Base-by-base conservation (phyloP, 2,113 vertebrate genomes). In the Pelecanus crispus region DNA sequence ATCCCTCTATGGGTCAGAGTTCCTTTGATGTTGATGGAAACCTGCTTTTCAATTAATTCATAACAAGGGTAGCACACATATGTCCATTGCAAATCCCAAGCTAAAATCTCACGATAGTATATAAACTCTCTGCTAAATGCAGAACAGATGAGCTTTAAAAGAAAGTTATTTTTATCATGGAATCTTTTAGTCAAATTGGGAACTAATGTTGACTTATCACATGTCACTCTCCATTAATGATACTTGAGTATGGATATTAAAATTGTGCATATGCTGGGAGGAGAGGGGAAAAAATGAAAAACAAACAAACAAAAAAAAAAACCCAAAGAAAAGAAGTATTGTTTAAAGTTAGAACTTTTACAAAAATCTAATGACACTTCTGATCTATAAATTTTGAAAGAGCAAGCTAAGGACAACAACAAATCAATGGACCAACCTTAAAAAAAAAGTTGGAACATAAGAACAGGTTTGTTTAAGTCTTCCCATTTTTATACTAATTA, bases 101-200 rank as follows among this genome's bases (percentile, higher is more conserved):
- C 62, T 61, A 55, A 71, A 86, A 71, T 32, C 42, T 86, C 80
- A 73, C 13, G 3, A 58, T 14, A 38, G 66, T 44, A 77, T 24
- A 29, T 17, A 86, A 80, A 95, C 38, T 21, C 56, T 66, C 61
- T 74, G 15, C 19, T 9, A 96, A 98, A 98, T 93, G 82, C 2
- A 8, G 91, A 97, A 97, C 70, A 96, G 92, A 96, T 94, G 90
- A 96, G 50, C 17, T 89, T 89, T 86, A 88, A 94, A 87, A 92
- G 25, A 58, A 91, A 58, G 65, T 66, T 90, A 81, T 29, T 96
- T 92, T 59, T 92, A 90, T 34, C 17, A 55, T 2, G 28, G 52
- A 94, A 72, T 91, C 65, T 83, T 96, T 86, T 85, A 61, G 85
- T 95, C 80, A 95, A 96, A 97, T 56, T 95, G 83, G 84, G 32